Evolutionary conservation across 1,140 invertebrate genomes (phyloP).

Genomic region (Nephotettix cincticeps): DNA sequence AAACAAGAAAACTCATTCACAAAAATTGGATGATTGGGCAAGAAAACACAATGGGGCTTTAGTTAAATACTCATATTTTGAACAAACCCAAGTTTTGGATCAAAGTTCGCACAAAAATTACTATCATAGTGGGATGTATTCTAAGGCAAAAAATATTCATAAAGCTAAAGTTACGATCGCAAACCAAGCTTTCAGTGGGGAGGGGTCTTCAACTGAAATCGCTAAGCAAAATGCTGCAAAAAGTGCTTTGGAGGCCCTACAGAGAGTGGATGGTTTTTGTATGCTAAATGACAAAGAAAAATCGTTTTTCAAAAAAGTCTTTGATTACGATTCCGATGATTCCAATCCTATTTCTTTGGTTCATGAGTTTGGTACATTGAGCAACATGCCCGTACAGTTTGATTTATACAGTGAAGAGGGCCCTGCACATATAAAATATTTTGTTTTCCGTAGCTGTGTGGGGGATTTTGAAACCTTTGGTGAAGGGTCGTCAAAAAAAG

Average conservation of each 20-base stretch:
- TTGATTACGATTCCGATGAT: conserved; percentile 59
- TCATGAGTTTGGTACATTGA: conserved; percentile 91
- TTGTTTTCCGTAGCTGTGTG: conserved; percentile 82
- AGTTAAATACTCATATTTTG: not conserved
- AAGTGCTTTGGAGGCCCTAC: not conserved
- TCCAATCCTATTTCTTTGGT: conserved; percentile 97
- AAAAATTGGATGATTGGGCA: not conserved
- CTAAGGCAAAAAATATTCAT: not conserved
- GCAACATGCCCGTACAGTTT: conserved; percentile 85
- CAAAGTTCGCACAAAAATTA: not conserved
- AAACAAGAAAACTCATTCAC: not conserved
- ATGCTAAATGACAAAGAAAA: not conserved
- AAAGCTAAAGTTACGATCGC: not conserved
- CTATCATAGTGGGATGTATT: not conserved
- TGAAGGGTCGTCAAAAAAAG: conserved; percentile 95
- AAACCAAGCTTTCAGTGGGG: not conserved
- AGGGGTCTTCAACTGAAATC: not conserved
- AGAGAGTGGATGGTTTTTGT: not conserved
- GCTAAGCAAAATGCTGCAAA: conserved; percentile 8
- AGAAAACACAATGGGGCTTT: not conserved
- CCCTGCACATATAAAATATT: conserved; percentile 94
- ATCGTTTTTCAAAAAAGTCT: not conserved
- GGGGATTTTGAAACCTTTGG: conserved; percentile 76
- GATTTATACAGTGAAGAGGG: conserved; percentile 92
- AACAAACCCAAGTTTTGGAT: not conserved